These are phyloP conservation scores for Rana temporaria DNA, from an alignment of 2,113 vertebrate genomes.

Conservation along the genomic window DNA sequence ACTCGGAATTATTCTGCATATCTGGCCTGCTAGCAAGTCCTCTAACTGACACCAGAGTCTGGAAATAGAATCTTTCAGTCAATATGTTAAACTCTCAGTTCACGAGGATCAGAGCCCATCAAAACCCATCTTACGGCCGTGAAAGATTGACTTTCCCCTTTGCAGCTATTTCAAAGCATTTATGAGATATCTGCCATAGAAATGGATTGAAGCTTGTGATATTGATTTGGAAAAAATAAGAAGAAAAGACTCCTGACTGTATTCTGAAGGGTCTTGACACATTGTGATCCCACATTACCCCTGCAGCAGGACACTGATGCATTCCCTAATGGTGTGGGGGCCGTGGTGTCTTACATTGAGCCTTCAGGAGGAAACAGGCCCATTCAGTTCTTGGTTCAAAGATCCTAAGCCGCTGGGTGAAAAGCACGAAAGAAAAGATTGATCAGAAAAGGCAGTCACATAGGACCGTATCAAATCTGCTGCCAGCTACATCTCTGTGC, in stretches of 20 bases:
- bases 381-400: slow-evolving; percentile 26
- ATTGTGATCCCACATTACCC: slow-evolving; percentile 36
- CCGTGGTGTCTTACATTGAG: slow-evolving; percentile 9
- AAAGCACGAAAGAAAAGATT: not conserved
- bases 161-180: slow-evolving; percentile 13
- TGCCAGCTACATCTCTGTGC: not conserved
- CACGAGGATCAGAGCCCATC: no score
- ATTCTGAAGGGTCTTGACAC: slow-evolving; percentile 18
- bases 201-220: slow-evolving; percentile 8
- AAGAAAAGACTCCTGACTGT: slow-evolving; percentile 20
- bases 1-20: no score
- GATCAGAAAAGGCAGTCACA: slow-evolving; percentile 16
- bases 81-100: no score
- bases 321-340: slow-evolving; percentile 15
- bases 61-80: no score
- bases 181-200: not conserved
- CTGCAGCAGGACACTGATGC: slow-evolving; percentile 23
- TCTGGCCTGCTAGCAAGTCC: no score
- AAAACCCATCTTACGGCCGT: not conserved
- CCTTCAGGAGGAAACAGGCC: slow-evolving; percentile 29
- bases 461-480: slow-evolving; percentile 28
- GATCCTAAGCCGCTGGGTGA: not conserved
- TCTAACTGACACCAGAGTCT: no score
- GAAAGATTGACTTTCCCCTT: not conserved
- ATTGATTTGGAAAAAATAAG: slow-evolving; percentile 26